Evolutionary conservation across 2,113 vertebrate genomes (phyloP).

Genomic region (Panthera tigris): DNA sequence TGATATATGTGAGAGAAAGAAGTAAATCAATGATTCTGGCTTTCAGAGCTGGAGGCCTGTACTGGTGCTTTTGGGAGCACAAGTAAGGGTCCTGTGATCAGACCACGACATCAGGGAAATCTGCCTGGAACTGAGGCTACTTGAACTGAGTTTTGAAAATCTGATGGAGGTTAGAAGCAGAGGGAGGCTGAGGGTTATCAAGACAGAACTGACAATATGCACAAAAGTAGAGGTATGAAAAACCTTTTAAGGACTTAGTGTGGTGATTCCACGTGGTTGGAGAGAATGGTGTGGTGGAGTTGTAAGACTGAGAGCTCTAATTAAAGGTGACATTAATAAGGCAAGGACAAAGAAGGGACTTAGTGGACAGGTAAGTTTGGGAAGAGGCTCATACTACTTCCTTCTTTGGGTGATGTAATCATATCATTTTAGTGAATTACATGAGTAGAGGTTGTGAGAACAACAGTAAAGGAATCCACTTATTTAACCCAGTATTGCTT

Average conservation of each 20-base stretch:
- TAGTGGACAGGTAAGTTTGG: background rate
- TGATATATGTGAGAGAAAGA: background rate
- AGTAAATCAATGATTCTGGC: background rate
- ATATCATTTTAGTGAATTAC: background rate
- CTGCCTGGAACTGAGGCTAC: background rate
- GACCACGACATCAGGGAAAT: background rate
- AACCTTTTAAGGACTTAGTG: background rate
- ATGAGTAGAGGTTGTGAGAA: background rate
- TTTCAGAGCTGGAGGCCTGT: background rate
- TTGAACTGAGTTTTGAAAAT: background rate
- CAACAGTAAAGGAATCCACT: background rate
- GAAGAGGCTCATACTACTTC: background rate
- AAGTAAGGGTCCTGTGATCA: background rate
- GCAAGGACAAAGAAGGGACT: background rate
- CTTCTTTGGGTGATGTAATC: background rate
- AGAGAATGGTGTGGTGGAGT: background rate
- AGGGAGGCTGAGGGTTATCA: background rate
- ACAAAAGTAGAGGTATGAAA: background rate
- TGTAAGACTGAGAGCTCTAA: background rate
- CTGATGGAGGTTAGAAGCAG: background rate
- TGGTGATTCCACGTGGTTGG: background rate
- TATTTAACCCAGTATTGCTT: background rate
- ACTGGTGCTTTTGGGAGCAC: background rate
- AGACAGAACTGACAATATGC: background rate
- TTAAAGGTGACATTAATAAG: background rate